phyloP scores from a whole-genome alignment of 2,888 invertebrate genomes.

The Callinectes sapidus region DNA sequence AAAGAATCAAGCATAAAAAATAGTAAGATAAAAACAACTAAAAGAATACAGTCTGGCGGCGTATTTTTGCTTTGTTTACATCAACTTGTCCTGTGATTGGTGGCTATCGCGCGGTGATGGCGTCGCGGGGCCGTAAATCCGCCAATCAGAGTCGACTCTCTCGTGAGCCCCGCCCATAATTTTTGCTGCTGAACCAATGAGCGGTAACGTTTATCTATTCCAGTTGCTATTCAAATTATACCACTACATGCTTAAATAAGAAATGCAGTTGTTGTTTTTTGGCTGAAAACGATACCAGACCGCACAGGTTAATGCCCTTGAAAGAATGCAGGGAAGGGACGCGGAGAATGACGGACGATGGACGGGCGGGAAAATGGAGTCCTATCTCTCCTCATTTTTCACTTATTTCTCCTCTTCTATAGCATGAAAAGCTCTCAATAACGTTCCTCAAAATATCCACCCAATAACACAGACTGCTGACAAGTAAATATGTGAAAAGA shows the following conservation, averaged over 20 bases:
- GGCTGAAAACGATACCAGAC: background rate
- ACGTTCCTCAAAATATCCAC: background rate
- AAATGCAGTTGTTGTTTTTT: background rate
- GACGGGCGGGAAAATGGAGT: background rate
- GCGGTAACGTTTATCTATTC: conserved; percentile 19
- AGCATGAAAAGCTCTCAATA: background rate
- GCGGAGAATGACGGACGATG: background rate
- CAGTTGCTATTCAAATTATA: conserved; percentile 47
- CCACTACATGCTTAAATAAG: background rate
- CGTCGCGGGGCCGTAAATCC: conserved; percentile 66
- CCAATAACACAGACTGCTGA: background rate
- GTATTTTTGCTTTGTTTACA: conserved; percentile 60
- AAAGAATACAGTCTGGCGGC: conserved; percentile 21
- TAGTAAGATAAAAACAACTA: background rate
- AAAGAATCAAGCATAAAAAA: background rate
- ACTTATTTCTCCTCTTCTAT: background rate
- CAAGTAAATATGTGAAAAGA: background rate
- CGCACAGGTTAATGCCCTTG: background rate
- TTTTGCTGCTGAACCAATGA: conserved; percentile 61
- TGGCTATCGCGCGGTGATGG: conserved; percentile 64
- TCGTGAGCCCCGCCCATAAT: conserved; percentile 68
- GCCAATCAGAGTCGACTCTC: conserved; percentile 56
- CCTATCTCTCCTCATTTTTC: background rate
- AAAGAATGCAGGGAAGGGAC: background rate
- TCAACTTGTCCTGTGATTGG: conserved; percentile 64